These are phyloP conservation scores for Aphelocoma californica DNA, from an alignment of 2,797 vertebrate species.

Conservation along the genomic window DNA sequence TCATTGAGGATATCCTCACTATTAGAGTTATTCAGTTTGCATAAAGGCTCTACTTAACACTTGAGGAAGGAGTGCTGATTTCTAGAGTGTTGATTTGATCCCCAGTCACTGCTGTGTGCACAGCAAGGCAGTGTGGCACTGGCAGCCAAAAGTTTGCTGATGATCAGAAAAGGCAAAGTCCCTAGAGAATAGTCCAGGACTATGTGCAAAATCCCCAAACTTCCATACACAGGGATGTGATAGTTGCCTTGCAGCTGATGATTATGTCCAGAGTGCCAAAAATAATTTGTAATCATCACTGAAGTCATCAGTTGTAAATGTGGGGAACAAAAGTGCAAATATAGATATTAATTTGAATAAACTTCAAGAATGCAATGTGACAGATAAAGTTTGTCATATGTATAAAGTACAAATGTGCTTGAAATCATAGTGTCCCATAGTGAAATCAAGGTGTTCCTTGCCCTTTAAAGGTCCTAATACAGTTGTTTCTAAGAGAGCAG, in stretches of 20 bases:
- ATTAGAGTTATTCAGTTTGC: conserved; percentile 71
- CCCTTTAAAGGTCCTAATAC: background rate
- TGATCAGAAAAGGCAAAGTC: background rate
- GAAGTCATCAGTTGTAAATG: background rate
- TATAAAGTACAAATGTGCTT: background rate
- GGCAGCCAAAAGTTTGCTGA: background rate
- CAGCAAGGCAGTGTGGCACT: background rate
- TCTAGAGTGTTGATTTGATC: conserved; percentile 65
- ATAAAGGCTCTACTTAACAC: conserved; percentile 77
- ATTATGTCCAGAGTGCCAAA: background rate
- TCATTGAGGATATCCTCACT: conserved; percentile 75
- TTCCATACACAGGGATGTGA: background rate
- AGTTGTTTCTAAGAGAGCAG: background rate
- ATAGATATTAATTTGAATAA: background rate
- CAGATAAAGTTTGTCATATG: background rate
- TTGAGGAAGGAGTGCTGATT: conserved; percentile 68
- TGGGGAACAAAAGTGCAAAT: background rate
- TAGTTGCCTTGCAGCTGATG: background rate
- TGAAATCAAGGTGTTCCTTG: background rate
- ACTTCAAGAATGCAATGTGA: background rate
- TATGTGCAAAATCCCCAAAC: background rate
- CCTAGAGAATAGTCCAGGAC: background rate
- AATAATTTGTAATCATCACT: background rate
- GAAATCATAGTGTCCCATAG: background rate
- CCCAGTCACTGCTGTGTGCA: background rate